phyloP scores from a whole-genome alignment of 2,797 vertebrate species.

The Paedocypris micromegethes region DNA sequence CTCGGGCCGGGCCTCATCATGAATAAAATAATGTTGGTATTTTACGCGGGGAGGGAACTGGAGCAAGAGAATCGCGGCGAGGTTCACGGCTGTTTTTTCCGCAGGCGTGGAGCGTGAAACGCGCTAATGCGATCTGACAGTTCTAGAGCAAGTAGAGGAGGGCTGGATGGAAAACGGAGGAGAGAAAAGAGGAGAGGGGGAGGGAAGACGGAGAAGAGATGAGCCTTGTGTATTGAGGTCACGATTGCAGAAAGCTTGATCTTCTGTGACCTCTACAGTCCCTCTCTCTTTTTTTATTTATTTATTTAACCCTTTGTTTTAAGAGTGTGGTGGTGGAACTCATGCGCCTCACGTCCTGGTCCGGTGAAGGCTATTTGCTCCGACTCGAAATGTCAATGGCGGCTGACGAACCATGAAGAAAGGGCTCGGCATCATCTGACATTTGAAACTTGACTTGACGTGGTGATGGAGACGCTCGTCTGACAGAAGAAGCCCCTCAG shows the following conservation, averaged over 20 bases:
- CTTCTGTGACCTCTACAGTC: conserved; percentile 36
- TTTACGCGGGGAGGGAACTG: conserved; percentile 81
- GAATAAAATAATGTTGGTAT: conserved; percentile 68
- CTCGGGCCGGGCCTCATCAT: conserved; percentile 56
- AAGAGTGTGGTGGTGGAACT: background rate
- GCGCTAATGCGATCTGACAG: conserved; percentile 92
- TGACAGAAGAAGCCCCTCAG: conserved; percentile 15
- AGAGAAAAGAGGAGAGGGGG: conserved; percentile 54
- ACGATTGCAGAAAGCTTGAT: conserved; percentile 41
- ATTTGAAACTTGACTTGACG: conserved; percentile 34
- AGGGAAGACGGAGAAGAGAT: conserved; percentile 57
- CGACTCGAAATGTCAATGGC: conserved; percentile 39
- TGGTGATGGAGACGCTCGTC: conserved; percentile 12
- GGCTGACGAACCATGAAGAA: conserved; percentile 13
- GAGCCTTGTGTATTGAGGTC: conserved; percentile 44
- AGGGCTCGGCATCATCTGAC: conserved; percentile 26
- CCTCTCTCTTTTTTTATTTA: conserved; percentile 26
- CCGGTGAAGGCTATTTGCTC: conserved; percentile 8
- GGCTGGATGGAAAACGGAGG: conserved; percentile 70
- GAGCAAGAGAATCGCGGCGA: conserved; percentile 93
- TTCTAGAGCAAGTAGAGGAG: conserved; percentile 91
- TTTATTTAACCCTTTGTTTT: conserved; percentile 22
- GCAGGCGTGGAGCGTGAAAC: conserved; percentile 86
- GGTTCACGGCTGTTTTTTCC: conserved; percentile 92
- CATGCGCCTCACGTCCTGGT: background rate